phyloP scores from a whole-genome alignment of 2,888 invertebrate species.

The Linyphia triangularis region DNA sequence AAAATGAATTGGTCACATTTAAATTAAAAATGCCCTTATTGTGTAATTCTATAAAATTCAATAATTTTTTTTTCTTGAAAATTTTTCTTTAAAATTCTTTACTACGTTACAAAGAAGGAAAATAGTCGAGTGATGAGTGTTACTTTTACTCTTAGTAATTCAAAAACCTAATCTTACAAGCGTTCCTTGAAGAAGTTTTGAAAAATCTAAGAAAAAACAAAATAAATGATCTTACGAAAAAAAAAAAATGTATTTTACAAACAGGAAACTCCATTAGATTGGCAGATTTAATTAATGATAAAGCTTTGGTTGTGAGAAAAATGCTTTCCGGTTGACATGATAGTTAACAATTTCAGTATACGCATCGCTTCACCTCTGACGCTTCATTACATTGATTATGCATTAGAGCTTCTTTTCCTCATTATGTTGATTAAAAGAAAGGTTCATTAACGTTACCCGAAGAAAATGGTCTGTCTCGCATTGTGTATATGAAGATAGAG shows the following conservation, averaged over 20 bases:
- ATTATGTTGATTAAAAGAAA: conserved; percentile 27
- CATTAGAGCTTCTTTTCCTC: conserved; percentile 35
- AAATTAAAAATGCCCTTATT: too few relatives aligned
- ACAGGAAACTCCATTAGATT: background rate
- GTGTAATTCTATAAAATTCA: too few relatives aligned
- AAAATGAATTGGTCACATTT: too few relatives aligned
- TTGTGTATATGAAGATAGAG: background rate
- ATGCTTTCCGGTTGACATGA: conserved; percentile 35
- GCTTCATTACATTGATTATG: conserved; percentile 52
- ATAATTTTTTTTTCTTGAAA: too few relatives aligned
- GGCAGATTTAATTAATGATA: conserved; percentile 44
- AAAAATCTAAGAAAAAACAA: background rate
- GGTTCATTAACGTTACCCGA: background rate
- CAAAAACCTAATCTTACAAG: background rate
- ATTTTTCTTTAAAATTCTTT: too few relatives aligned
- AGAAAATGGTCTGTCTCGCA: background rate
- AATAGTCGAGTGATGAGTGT: background rate
- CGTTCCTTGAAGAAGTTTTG: background rate
- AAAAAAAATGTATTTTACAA: conserved; percentile 14
- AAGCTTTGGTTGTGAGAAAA: background rate
- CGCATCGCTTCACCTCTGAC: conserved; percentile 8
- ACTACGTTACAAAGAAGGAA: background rate
- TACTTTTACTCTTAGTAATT: background rate
- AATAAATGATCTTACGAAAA: background rate
- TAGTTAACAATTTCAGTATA: conserved; percentile 22